Evolutionary conservation across 1,140 invertebrate species (phyloP).

Genomic region (Grapholita molesta): DNA sequence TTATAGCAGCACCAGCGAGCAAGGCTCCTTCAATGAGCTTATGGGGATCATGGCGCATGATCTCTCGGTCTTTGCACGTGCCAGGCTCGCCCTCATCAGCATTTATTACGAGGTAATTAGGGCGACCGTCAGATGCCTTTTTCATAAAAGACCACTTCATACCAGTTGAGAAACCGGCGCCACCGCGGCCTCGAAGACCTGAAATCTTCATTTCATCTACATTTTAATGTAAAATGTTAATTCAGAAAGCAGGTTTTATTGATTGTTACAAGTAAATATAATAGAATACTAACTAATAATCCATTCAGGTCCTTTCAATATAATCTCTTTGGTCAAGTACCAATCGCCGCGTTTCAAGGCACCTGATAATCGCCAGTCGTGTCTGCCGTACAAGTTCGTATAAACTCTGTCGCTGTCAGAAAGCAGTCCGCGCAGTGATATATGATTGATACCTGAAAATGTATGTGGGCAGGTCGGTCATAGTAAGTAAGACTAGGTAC

Average conservation of each 20-base stretch:
- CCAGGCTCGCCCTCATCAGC: conserved; percentile 99
- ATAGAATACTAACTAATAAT: conserved; percentile 88
- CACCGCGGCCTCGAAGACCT: conserved; percentile 96
- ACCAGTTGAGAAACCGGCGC: conserved; percentile 98
- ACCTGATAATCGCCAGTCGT: conserved; percentile 98
- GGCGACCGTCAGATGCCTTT: conserved; percentile 97
- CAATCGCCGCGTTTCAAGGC: conserved; percentile 96
- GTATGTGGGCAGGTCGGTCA: background rate
- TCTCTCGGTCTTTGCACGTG: conserved; percentile 99
- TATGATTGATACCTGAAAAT: conserved; percentile 43
- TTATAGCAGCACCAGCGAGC: conserved; percentile 97
- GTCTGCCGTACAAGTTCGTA: conserved; percentile 98
- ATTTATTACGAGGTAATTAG: conserved; percentile 99
- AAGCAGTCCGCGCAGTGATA: conserved; percentile 82
- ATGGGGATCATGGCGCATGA: conserved; percentile 99
- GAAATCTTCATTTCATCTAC: conserved; percentile 96
- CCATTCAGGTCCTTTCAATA: conserved; percentile 97
- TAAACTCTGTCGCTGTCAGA: conserved; percentile 98
- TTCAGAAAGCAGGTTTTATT: background rate
- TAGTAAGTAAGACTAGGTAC: too few species aligned
- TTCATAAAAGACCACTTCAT: conserved; percentile 99
- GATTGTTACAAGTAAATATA: too few species aligned
- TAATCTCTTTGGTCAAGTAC: conserved; percentile 99
- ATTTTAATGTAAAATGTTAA: conserved; percentile 24
- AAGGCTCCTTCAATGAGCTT: conserved; percentile 98